These are phyloP conservation scores for Hypomecis punctinalis DNA, from an alignment of 2,888 invertebrate species.

Conservation along the genomic window DNA sequence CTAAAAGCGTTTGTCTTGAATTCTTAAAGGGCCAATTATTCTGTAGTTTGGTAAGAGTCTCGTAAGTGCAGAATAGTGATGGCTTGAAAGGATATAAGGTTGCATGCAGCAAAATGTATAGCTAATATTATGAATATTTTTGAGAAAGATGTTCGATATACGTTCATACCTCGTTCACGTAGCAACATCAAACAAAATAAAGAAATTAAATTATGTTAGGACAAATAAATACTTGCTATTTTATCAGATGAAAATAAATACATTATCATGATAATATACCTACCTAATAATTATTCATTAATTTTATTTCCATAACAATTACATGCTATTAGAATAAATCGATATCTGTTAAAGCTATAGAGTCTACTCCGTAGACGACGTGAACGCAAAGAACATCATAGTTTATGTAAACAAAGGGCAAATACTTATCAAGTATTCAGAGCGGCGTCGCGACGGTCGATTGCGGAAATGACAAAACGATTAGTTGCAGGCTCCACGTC, in stretches of 20 bases:
- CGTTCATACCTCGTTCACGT: too few species aligned
- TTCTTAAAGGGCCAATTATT: conserved; percentile 76
- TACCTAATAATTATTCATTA: too few species aligned
- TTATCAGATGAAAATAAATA: too few species aligned
- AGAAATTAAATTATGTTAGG: too few species aligned
- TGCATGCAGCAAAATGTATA: too few species aligned
- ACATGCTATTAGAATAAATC: neutral
- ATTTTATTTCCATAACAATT: too few species aligned
- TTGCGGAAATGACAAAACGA: conserved; percentile 82
- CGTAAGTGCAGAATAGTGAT: conserved; percentile 45
- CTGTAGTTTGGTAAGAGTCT: conserved; percentile 62
- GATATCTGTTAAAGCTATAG: neutral
- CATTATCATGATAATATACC: too few species aligned
- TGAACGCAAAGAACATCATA: conserved; percentile 8
- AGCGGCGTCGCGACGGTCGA: conserved; percentile 68
- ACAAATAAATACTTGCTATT: too few species aligned
- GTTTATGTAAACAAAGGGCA: conserved; percentile 59
- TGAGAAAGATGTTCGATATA: too few species aligned
- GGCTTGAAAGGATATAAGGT: conserved; percentile 23
- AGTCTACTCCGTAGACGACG: neutral
- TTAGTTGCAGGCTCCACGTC: conserved; percentile 76
- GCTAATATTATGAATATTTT: too few species aligned
- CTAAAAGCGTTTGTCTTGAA: conserved; percentile 81
- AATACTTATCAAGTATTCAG: conserved; percentile 66
- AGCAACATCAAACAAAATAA: too few species aligned